These are phyloP conservation scores for Hydractinia echinata DNA, from an alignment of 30 jellyfish, hydroid and myxozoan species.

Conservation along the genomic window DNA sequence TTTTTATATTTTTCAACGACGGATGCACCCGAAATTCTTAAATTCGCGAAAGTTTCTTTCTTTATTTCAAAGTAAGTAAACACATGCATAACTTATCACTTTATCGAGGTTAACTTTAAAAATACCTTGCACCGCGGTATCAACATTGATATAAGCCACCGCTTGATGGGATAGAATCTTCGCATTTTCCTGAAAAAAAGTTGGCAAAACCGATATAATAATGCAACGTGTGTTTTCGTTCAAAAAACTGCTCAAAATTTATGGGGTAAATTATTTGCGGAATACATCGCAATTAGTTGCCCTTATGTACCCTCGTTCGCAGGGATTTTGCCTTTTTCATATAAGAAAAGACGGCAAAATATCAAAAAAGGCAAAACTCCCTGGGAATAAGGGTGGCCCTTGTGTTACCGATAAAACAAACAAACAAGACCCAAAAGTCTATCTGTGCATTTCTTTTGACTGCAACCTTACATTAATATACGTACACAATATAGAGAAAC, in stretches of 20 bases:
- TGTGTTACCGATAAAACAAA: too few relatives aligned
- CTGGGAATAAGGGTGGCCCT: too few relatives aligned
- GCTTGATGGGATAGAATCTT: conserved; percentile 89
- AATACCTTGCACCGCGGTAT: conserved; percentile 94
- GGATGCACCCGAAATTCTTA: background rate
- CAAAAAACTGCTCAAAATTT: too few relatives aligned
- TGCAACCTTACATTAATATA: background rate
- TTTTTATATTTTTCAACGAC: background rate
- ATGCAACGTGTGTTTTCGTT: too few relatives aligned
- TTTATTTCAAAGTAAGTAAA: background rate
- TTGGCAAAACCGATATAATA: too few relatives aligned
- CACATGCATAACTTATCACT: background rate
- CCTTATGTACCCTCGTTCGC: too few relatives aligned
- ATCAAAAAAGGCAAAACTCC: too few relatives aligned
- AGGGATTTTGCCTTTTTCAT: too few relatives aligned
- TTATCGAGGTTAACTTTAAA: background rate
- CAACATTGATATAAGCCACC: conserved; percentile 86
- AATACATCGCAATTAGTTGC: too few relatives aligned
- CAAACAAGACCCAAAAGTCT: too few relatives aligned
- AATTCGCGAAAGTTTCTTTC: background rate
- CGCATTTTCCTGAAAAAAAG: conserved; percentile 73
- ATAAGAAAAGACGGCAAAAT: too few relatives aligned
- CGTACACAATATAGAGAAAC: background rate
- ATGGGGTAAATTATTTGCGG: too few relatives aligned
- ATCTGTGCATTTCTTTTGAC: background rate